A percentile compares a stretch with the other conserved stretches of the same genome.
Conservation (phyloP, 2,888 invertebrate species). For the Sarcophaga rosellei region DNA sequence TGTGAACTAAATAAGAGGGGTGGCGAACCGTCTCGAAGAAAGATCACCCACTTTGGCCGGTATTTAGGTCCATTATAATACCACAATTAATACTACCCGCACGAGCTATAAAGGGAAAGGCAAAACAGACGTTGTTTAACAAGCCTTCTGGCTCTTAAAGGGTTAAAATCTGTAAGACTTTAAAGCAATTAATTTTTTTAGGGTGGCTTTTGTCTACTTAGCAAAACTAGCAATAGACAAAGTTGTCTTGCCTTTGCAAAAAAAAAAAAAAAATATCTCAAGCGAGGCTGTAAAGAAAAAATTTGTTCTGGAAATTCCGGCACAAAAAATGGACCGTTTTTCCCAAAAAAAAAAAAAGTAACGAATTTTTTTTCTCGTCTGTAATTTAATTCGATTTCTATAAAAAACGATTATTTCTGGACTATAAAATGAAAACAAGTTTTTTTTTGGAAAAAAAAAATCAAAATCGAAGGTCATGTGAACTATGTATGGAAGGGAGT, state of each 20-base stretch:
- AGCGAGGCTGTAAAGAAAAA: constrained; percentile 33
- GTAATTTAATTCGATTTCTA: constrained; percentile 7
- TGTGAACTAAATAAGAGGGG: too few species aligned
- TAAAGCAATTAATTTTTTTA: constrained; percentile 22
- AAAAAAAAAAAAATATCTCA: constrained; percentile 9
- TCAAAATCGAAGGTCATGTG: constrained; percentile 64
- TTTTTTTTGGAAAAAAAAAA: background rate
- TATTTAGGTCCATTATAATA: too few species aligned
- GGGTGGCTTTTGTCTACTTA: constrained; percentile 20
- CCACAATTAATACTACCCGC: too few species aligned
- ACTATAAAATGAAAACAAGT: constrained; percentile 5
- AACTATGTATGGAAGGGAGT: background rate
- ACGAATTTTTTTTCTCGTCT: background rate
- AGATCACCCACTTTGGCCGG: too few species aligned
- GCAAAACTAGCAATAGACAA: background rate
- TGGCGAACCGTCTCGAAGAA: too few species aligned
- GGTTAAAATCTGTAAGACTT: constrained; percentile 16
- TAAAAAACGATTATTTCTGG: background rate
- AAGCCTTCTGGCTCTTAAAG: background rate
- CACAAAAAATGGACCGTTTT: background rate
- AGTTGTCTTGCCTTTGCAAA: background rate
- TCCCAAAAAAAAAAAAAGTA: background rate
- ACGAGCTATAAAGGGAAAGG: too few species aligned
- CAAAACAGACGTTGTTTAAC: too few species aligned
- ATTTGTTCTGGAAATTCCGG: constrained; percentile 41